Base-by-base conservation (phyloP, 2,113 vertebrate genomes). In the Rhea americana region DNA sequence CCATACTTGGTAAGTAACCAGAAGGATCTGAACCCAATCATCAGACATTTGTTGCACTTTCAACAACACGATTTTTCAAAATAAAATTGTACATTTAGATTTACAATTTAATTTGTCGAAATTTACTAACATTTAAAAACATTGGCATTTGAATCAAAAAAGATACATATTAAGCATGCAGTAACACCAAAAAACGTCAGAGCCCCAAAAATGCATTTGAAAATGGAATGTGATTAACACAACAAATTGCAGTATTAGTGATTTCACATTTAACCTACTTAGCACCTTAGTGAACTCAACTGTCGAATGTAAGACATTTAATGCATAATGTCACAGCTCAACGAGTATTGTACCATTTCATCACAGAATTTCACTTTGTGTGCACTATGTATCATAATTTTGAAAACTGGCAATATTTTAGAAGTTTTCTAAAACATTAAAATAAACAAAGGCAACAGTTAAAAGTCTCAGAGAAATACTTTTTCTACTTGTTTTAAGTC, bases 31-130 rank as follows among this genome's bases (percentile, higher is more conserved):
- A 97, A 97, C 96, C 94, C 96, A 94, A 96, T 95, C 96, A 97
- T 97, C 91, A 98, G 96, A 97, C 96, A 98, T 97, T 94, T 87
- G 90, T 97, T 96, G 97, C 95, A 98, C 97, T 97, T 97, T 84
- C 96, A 97, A 97, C 90, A 96, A 95, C 96, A 97, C 93, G 96
- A 98, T 94, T 97, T 97, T 96, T 95, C 97, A 98, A 98, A 98
- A 96, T 85, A 97, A 97, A 96, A 95, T 94, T 88, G 55, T 97
- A 98, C 98, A 98, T 97, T 97, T 97, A 97, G 97, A 96, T 98
- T 97, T 97, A 98, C 98, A 98, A 97, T 97, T 97, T 96, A 91
- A 94, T 97, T 93, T 97, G 96, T 71, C 96, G 88, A 97, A 98
- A 97, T 95, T 96, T 95, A 96, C 90, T 97, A 98, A 98, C 97